Percentiles rank a stretch among this genome's conserved stretches.
Evolutionary conservation across 1,140 invertebrate species (phyloP).

Genomic region (Rhagoletis pomonella): DNA sequence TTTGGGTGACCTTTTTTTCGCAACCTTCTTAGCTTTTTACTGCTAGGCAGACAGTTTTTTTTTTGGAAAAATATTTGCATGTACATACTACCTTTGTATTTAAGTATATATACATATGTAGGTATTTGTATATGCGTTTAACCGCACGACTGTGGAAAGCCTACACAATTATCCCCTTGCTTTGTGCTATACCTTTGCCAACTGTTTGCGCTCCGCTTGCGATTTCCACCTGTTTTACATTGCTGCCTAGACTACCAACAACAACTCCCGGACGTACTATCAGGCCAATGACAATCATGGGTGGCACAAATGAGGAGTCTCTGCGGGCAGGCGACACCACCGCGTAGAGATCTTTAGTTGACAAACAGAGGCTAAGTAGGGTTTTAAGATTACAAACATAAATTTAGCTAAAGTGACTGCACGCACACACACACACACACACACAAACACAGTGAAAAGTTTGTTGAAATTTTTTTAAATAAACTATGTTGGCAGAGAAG

Average conservation of each 20-base stretch:
- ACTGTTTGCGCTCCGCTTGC: background rate
- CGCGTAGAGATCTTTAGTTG: slow-evolving; percentile 28
- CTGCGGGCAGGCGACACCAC: background rate
- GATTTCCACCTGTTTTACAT: slow-evolving; percentile 24
- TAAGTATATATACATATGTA: background rate
- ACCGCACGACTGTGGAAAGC: background rate
- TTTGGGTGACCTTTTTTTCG: slow-evolving; percentile 19
- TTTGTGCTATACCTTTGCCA: background rate
- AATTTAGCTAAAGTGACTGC: slow-evolving; percentile 36
- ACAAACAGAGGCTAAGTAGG: slow-evolving; percentile 54
- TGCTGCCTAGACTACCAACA: background rate
- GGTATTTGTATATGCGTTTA: background rate
- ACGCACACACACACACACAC: background rate
- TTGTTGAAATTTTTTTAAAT: background rate
- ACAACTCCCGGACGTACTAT: slow-evolving; percentile 33
- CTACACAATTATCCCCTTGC: background rate
- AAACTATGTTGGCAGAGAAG: background rate
- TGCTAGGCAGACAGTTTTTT: background rate
- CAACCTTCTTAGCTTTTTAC: background rate
- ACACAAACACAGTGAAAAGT: background rate
- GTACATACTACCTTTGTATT: too few species aligned
- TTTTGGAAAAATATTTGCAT: slow-evolving; percentile 23
- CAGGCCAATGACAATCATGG: slow-evolving; percentile 39
- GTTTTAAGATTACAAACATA: slow-evolving; percentile 46
- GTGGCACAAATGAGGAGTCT: slow-evolving; percentile 19